Conservation (phyloP, 2,113 vertebrate species). For the Ciconia stormi region DNA sequence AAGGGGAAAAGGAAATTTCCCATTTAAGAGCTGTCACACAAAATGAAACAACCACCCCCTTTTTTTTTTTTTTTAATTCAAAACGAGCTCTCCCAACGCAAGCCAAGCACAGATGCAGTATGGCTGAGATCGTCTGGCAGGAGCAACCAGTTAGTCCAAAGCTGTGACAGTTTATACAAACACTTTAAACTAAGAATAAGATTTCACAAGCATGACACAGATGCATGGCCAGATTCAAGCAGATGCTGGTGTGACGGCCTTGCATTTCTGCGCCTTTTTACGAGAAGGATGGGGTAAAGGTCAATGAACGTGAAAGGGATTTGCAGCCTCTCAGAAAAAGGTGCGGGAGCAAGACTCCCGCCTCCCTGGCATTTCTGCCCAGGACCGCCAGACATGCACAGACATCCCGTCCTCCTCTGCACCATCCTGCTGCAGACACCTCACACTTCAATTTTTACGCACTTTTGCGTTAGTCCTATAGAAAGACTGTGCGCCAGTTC, state of each 20-base stretch:
- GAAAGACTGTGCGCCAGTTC: not conserved
- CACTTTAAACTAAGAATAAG: not conserved
- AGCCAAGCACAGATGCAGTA: not conserved
- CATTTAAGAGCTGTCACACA: not conserved
- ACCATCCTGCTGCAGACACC: not conserved
- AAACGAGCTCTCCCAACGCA: not conserved
- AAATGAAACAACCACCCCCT: not conserved
- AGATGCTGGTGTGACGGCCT: not conserved
- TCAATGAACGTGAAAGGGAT: fast-evolving
- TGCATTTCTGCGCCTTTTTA: not conserved
- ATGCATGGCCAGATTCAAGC: fast-evolving
- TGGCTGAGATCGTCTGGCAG: not conserved
- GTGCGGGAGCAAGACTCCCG: not conserved
- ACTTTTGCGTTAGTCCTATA: not conserved
- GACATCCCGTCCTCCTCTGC: not conserved
- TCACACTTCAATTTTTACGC: not conserved
- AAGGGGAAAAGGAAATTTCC: not conserved
- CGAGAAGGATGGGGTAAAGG: not conserved
- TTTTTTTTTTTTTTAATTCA: fast-evolving
- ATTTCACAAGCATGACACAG: not conserved
- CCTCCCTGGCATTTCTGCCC: not conserved
- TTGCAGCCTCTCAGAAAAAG: not conserved
- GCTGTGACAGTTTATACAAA: not conserved
- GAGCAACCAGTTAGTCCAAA: not conserved
- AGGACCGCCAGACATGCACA: not conserved